Conservation (phyloP, 2,113 vertebrate genomes). For the Chaetodon auriga region DNA sequence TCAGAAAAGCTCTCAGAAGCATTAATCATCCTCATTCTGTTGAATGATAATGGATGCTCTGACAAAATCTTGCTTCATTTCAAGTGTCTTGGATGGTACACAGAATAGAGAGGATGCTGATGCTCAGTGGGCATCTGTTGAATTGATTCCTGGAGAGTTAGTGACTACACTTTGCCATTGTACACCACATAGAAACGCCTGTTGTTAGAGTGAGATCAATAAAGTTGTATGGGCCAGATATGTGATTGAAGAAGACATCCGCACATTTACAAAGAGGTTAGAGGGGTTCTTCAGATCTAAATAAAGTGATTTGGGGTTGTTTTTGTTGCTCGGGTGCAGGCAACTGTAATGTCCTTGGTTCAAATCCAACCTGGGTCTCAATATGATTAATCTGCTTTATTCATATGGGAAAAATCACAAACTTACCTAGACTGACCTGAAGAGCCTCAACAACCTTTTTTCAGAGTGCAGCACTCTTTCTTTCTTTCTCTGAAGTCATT, state of each 20-base stretch:
- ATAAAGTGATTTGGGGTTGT: conserved; percentile 7
- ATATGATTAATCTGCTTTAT: background rate
- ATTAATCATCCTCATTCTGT: conserved; percentile 12
- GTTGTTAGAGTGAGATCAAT: conserved; percentile 14
- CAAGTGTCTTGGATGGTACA: conserved; percentile 9
- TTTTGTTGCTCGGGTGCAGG: conserved; percentile 7
- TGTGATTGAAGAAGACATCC: background rate
- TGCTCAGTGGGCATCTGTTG: background rate
- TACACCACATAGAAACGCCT: background rate
- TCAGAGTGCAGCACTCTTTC: conserved; percentile 16
- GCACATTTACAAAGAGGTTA: background rate
- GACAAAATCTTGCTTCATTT: conserved; percentile 16
- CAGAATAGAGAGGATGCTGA: background rate
- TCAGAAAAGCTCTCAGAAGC: conserved; percentile 27
- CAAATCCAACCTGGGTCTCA: background rate
- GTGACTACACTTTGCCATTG: conserved; percentile 18
- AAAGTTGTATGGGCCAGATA: background rate
- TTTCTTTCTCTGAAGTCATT: background rate
- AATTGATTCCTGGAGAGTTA: conserved; percentile 26
- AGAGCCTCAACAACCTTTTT: conserved; percentile 8
- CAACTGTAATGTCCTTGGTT: background rate
- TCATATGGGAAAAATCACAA: background rate
- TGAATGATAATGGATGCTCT: conserved; percentile 28
- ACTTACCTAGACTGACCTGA: background rate
- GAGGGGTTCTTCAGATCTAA: conserved; percentile 27